phyloP scores from a whole-genome alignment of 2,888 invertebrate species.

The Pegoplata infirma region DNA sequence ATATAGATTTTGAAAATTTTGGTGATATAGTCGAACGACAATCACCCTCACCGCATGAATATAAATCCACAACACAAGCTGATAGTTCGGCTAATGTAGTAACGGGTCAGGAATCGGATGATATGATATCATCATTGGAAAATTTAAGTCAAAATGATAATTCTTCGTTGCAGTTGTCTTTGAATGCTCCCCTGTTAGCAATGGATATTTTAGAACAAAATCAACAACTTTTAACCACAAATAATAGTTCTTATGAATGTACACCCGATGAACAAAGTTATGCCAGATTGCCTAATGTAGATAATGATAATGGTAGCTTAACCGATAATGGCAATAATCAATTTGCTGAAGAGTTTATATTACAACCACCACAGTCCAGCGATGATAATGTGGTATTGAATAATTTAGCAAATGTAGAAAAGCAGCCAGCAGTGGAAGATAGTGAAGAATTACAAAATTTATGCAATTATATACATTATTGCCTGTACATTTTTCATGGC shows the following conservation, averaged over 20 bases:
- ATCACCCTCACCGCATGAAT: conserved; percentile 67
- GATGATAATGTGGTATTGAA: not conserved
- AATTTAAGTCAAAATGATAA: conserved; percentile 75
- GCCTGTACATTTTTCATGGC: conserved; percentile 78
- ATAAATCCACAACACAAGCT: conserved; percentile 66
- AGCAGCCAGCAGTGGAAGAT: conserved; percentile 38
- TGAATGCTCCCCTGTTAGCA: conserved; percentile 63
- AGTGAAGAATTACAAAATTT: conserved; percentile 53
- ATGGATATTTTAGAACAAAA: conserved; percentile 21
- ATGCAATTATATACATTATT: conserved; percentile 77
- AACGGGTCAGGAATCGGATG: conserved; percentile 75
- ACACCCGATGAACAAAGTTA: conserved; percentile 76
- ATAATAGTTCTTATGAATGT: conserved; percentile 71
- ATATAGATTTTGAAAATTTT: conserved; percentile 70
- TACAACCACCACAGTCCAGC: too few relatives aligned
- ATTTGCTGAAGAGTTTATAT: conserved; percentile 27
- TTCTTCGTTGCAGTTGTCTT: conserved; percentile 70
- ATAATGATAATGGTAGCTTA: conserved; percentile 64
- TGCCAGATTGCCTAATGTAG: conserved; percentile 69
- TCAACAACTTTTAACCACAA: conserved; percentile 26
- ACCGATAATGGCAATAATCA: conserved; percentile 39
- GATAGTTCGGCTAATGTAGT: conserved; percentile 67
- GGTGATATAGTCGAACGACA: conserved; percentile 64
- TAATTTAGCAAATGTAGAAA: not conserved
- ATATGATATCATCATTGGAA: conserved; percentile 75